Conservation (phyloP, 2,113 vertebrate species). For the Paramisgurnus dabryanus region DNA sequence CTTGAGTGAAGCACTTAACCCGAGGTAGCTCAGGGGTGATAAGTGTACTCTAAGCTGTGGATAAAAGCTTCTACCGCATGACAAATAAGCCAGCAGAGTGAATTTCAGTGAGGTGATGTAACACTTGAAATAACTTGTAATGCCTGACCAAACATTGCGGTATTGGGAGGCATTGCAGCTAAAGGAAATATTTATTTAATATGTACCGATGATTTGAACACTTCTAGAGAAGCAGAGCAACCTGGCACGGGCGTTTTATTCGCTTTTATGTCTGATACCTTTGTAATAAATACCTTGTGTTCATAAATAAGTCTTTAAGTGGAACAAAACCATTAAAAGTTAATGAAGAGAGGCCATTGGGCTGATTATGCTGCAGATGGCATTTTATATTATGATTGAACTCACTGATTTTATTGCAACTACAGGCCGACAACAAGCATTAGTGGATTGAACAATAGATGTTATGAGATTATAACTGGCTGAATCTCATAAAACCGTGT, state of each 20-base stretch:
- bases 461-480: background rate
- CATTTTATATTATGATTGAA: background rate
- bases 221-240: no score
- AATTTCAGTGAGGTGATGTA: background rate
- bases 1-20: constrained; percentile 23
- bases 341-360: background rate
- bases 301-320: constrained; percentile 19
- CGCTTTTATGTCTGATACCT: background rate
- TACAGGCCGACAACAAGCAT: background rate
- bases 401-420: constrained; percentile 3
- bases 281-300: background rate
- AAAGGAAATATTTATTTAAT: background rate
- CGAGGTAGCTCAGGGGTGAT: background rate
- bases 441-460: background rate
- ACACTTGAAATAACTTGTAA: constrained; percentile 11
- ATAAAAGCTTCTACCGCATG: constrained; percentile 14
- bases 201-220: background rate
- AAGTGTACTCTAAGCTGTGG: constrained; percentile 11
- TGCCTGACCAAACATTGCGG: background rate
- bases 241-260: background rate
- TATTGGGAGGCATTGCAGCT: constrained; percentile 3
- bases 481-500: background rate
- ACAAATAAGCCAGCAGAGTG: background rate
- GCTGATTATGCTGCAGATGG: background rate
- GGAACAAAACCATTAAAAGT: constrained; percentile 18